A percentile compares a stretch with the other conserved stretches of the same genome.
Conservation (phyloP, 1,140 invertebrate species). For the Drosophila sechellia region DNA sequence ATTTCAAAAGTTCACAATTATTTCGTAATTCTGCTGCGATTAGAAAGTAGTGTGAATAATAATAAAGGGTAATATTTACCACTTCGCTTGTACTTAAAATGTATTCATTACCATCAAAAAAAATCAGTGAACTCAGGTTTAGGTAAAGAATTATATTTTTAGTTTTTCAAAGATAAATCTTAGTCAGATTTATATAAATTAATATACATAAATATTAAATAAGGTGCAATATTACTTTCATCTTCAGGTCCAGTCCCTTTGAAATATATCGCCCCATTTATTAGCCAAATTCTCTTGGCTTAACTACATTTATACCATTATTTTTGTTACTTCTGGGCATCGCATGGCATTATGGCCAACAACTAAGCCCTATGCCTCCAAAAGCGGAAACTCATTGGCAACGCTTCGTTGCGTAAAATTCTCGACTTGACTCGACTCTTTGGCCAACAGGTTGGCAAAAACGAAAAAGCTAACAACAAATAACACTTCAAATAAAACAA, state of each 20-base stretch:
- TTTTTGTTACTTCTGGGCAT: constrained; percentile 1
- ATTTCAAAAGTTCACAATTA: constrained; percentile 20
- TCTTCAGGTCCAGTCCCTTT: background rate
- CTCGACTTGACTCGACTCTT: constrained; percentile 77
- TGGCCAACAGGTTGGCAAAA: constrained; percentile 72
- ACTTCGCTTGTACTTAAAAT: too few species aligned
- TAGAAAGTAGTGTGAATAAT: constrained; percentile 24
- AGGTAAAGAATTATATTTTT: too few species aligned
- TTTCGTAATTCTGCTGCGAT: constrained; percentile 16
- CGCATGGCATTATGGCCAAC: constrained; percentile 15
- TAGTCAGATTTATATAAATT: too few species aligned
- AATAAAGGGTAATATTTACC: too few species aligned
- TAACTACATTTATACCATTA: background rate
- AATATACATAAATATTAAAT: too few species aligned
- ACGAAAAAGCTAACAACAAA: constrained; percentile 26
- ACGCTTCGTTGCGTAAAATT: constrained; percentile 83
- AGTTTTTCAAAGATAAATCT: too few species aligned
- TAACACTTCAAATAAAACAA: constrained; percentile 34
- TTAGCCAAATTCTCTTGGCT: background rate
- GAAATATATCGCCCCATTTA: background rate
- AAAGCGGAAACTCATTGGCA: constrained; percentile 84
- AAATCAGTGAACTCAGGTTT: too few species aligned
- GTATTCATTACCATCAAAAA: too few species aligned
- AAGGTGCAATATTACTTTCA: background rate
- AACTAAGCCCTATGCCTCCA: constrained; percentile 76